Conservation (phyloP, 2,888 invertebrate genomes). For the Pammene fasciana region DNA sequence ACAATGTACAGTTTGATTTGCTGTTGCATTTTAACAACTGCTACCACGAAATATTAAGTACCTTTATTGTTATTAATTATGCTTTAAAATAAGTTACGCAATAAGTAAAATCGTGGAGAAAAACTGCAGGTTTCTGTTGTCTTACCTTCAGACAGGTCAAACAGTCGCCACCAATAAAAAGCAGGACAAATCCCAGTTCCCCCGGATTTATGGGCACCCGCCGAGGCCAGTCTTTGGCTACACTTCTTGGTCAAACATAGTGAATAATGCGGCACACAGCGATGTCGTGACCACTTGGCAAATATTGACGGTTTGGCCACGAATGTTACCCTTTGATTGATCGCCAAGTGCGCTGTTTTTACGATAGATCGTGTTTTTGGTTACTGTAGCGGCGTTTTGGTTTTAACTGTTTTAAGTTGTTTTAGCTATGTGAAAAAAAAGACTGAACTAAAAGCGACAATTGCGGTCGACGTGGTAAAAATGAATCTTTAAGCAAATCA, state of each 20-base stretch:
- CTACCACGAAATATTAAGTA: too few relatives aligned
- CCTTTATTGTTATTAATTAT: too few relatives aligned
- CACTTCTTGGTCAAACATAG: constrained; percentile 69
- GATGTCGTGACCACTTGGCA: constrained; percentile 70
- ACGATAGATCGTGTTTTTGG: constrained; percentile 28
- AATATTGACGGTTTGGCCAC: constrained; percentile 74
- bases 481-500: too few relatives aligned
- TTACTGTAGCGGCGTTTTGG: background rate
- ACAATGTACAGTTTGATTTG: too few relatives aligned
- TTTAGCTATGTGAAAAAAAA: too few relatives aligned
- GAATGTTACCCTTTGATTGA: constrained; percentile 79
- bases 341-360: constrained; percentile 57
- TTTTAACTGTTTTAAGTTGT: too few relatives aligned
- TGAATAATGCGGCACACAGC: constrained; percentile 78
- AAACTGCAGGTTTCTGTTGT: background rate
- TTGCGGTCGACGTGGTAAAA: too few relatives aligned
- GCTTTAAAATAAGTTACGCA: background rate
- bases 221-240: constrained; percentile 45
- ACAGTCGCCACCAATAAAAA: constrained; percentile 6
- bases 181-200: constrained; percentile 9
- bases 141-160: background rate
- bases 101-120: background rate
- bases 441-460: too few relatives aligned
- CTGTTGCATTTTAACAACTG: too few relatives aligned
- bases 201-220: constrained; percentile 35